A percentile compares a stretch with the other conserved stretches of the same genome.
Conservation (phyloP, 2,888 invertebrate genomes). For the Prosapia bicincta region DNA sequence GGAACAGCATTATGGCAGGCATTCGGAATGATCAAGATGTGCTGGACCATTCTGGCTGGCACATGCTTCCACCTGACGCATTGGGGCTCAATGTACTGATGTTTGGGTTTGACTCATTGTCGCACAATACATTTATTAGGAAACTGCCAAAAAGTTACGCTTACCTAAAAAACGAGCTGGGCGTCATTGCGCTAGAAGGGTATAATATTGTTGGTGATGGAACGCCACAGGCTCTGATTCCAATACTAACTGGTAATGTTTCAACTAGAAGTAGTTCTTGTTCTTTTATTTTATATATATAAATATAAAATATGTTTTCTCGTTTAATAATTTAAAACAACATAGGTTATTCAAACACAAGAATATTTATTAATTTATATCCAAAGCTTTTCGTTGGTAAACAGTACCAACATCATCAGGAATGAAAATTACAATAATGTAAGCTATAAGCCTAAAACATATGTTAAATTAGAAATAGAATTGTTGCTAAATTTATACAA, state of each 20-base stretch:
- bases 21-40: slow-evolving; percentile 51
- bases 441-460: no score
- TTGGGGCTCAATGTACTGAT: slow-evolving; percentile 70
- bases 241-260: slow-evolving; percentile 73
- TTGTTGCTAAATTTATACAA: no score
- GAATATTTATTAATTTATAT: no score
- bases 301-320: no score
- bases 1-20: slow-evolving; percentile 66
- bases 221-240: slow-evolving; percentile 82
- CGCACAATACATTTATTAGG: slow-evolving; percentile 74
- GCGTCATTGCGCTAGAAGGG: slow-evolving; percentile 64
- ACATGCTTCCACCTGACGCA: slow-evolving; percentile 48
- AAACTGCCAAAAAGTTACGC: slow-evolving; percentile 72
- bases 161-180: slow-evolving; percentile 59
- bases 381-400: no score
- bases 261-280: no score
- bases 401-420: no score
- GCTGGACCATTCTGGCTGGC: slow-evolving; percentile 50
- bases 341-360: no score
- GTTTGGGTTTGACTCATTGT: slow-evolving; percentile 86
- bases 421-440: no score
- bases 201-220: slow-evolving; percentile 85
- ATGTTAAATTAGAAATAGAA: no score
- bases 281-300: not conserved
- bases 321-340: no score